Evolutionary conservation across 2,113 vertebrate species (phyloP).

Genomic region (Himantopus leucocephalus): DNA sequence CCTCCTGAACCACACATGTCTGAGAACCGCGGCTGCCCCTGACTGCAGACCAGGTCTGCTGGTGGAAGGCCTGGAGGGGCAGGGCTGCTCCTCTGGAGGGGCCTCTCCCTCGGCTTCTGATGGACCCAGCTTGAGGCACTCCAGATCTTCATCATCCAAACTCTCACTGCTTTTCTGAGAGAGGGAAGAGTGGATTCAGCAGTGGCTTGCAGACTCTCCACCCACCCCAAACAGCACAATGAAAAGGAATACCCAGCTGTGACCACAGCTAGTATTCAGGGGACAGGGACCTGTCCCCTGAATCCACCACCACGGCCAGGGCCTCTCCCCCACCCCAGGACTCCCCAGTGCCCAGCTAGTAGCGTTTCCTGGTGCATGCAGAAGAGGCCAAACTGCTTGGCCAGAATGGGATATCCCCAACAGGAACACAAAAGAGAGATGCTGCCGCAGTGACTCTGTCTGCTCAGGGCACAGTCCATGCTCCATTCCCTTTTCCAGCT

Average conservation of each 20-base stretch:
- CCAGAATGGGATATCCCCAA: background rate
- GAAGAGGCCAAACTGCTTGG: background rate
- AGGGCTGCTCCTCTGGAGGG: background rate
- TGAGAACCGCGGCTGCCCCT: background rate
- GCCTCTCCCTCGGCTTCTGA: background rate
- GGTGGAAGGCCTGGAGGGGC: background rate
- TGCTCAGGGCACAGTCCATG: background rate
- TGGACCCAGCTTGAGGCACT: background rate
- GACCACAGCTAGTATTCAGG: background rate
- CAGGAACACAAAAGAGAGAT: background rate
- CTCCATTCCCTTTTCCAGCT: background rate
- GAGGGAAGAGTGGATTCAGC: background rate
- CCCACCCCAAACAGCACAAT: background rate
- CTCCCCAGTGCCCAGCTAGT: background rate
- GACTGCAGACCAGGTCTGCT: background rate
- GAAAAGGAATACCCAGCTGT: background rate
- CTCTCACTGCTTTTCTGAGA: constrained; percentile 58
- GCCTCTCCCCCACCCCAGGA: background rate
- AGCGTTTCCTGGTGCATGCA: background rate
- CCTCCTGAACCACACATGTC: background rate
- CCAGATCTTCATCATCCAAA: constrained; percentile 64
- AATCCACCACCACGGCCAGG: background rate
- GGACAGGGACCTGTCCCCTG: background rate
- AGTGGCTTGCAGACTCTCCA: background rate
- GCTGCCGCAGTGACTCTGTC: background rate